Percentiles rank a stretch among this genome's conserved stretches.
Conservation (phyloP, 2,797 vertebrate genomes). For the Sebastolobus alascanus region DNA sequence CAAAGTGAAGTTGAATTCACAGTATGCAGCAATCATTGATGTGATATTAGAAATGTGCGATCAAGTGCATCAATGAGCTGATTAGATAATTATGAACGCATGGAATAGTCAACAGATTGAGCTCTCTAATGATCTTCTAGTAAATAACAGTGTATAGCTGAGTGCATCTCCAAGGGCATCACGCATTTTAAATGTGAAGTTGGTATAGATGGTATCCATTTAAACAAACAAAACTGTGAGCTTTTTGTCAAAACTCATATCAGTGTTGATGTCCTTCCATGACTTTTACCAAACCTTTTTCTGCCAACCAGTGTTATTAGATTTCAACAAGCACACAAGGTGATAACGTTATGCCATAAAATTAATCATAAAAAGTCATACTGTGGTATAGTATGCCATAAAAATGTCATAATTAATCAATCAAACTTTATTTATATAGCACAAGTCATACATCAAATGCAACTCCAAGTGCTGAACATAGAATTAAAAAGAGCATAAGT, state of each 20-base stretch:
- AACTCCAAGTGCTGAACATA: background rate
- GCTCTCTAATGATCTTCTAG: slow-evolving; percentile 41
- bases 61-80: slow-evolving; percentile 32
- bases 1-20: slow-evolving; percentile 23
- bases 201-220: background rate
- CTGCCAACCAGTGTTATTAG: background rate
- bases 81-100: slow-evolving; percentile 53
- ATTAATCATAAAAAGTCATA: background rate
- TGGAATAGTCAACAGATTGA: slow-evolving; percentile 44
- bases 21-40: background rate
- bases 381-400: background rate
- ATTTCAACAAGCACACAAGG: slow-evolving; percentile 26
- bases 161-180: slow-evolving; percentile 15
- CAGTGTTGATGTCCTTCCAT: background rate
- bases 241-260: background rate
- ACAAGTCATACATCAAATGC: background rate
- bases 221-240: background rate
- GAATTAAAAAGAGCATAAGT: background rate
- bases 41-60: slow-evolving; percentile 34
- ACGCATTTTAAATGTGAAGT: background rate
- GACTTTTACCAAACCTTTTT: background rate
- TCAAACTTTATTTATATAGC: background rate
- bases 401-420: background rate
- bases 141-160: slow-evolving; percentile 25
- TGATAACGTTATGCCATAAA: background rate